A percentile compares a stretch with the other conserved stretches of the same genome.
phyloP scores from a whole-genome alignment of 2,113 vertebrate genomes.

The Octodon degus region DNA sequence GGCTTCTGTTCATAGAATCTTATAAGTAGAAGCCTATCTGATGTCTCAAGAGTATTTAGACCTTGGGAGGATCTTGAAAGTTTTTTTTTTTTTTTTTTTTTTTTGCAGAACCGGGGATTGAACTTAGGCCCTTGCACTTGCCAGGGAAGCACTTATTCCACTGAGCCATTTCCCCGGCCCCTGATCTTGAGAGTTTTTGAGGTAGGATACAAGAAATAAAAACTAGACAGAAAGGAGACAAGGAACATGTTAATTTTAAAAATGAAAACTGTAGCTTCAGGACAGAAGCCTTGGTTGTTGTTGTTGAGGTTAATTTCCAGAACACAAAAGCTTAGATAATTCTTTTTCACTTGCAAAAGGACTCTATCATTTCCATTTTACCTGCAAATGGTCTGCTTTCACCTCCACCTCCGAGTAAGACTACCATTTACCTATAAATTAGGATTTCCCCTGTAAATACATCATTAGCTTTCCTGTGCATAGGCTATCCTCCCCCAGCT shows the following conservation, averaged over 20 bases:
- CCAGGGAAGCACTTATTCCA: too few relatives aligned
- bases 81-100: too few relatives aligned
- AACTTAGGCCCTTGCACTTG: too few relatives aligned
- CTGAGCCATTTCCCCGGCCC: too few relatives aligned
- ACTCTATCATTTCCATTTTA: not conserved
- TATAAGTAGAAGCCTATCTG: not conserved
- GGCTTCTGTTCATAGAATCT: conserved; percentile 3
- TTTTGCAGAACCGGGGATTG: too few relatives aligned
- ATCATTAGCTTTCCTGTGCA: not conserved
- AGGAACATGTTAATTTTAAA: not conserved
- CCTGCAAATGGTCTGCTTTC: not conserved
- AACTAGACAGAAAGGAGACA: not conserved
- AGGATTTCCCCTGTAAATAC: not conserved
- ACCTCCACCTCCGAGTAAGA: not conserved
- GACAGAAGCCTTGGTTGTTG: not conserved
- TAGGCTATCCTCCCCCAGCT: not conserved
- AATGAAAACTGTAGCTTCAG: not conserved
- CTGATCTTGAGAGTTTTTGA: conserved; percentile 42
- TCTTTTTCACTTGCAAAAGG: not conserved
- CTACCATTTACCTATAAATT: not conserved
- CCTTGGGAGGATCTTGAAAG: not conserved
- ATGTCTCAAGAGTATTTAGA: conserved; percentile 30
- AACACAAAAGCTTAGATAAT: not conserved
- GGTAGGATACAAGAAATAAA: not conserved
- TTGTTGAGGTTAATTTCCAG: not conserved